These are phyloP conservation scores for Metallyticus violacea DNA, from an alignment of 2,888 invertebrate genomes.

Conservation along the genomic window DNA sequence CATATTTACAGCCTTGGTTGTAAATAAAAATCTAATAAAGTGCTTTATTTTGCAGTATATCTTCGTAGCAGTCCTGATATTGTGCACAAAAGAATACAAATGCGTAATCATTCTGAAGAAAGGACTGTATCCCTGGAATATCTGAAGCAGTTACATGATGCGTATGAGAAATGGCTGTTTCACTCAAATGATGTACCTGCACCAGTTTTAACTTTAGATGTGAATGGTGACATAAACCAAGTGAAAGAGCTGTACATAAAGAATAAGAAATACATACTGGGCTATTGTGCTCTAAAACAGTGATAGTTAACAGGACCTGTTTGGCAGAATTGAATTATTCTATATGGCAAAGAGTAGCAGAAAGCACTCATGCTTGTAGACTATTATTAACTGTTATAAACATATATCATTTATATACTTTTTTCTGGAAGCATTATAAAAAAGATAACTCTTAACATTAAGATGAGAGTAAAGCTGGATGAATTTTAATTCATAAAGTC, in stretches of 20 bases:
- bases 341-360: too few species aligned
- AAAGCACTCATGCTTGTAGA: too few species aligned
- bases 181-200: constrained; percentile 34
- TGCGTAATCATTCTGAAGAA: constrained; percentile 47
- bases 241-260: constrained; percentile 1
- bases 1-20: not conserved
- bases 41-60: constrained; percentile 41
- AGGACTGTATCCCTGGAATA: constrained; percentile 44
- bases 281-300: not conserved
- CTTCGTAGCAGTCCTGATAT: constrained; percentile 47
- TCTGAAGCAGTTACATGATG: constrained; percentile 44
- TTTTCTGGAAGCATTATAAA: too few species aligned
- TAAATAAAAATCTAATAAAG: not conserved
- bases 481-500: too few species aligned
- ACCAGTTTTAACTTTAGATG: constrained; percentile 44
- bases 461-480: too few species aligned
- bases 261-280: constrained; percentile 15
- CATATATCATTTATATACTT: too few species aligned
- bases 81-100: constrained; percentile 45
- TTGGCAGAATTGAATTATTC: too few species aligned
- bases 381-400: too few species aligned
- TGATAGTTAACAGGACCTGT: too few species aligned
- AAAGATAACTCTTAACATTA: too few species aligned
- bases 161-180: constrained; percentile 51
- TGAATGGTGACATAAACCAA: constrained; percentile 41